phyloP scores from a whole-genome alignment of 2,113 vertebrate genomes.

The Datnioides undecimradiatus region DNA sequence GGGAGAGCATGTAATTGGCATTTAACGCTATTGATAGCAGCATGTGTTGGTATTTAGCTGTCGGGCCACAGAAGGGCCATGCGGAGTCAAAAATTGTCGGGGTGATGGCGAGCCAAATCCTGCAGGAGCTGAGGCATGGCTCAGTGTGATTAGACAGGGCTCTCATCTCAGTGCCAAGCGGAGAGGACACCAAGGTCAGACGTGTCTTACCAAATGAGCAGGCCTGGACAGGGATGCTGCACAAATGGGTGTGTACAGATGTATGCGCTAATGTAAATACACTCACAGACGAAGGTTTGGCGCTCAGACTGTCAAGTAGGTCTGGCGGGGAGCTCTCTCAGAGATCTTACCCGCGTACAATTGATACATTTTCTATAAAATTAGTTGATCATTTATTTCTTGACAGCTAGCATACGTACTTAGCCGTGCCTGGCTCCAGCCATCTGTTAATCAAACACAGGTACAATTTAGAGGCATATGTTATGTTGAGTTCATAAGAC shows the following conservation, averaged over 20 bases:
- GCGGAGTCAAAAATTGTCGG: slow-evolving; percentile 66
- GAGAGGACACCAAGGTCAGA: slow-evolving; percentile 73
- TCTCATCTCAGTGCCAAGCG: slow-evolving; percentile 67
- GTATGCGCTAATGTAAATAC: slow-evolving; percentile 20
- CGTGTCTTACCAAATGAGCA: slow-evolving; percentile 32
- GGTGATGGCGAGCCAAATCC: slow-evolving; percentile 70
- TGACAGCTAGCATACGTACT: slow-evolving; percentile 39
- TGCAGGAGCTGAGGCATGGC: slow-evolving; percentile 69
- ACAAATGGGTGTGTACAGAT: not conserved
- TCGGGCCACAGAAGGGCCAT: slow-evolving; percentile 63
- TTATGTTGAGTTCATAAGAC: slow-evolving; percentile 53
- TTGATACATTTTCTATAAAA: slow-evolving; percentile 14
- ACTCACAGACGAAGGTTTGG: not conserved
- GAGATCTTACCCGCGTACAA: not conserved
- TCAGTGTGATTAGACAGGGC: slow-evolving; percentile 71
- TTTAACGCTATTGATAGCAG: slow-evolving; percentile 75
- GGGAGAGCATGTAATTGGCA: slow-evolving; percentile 76
- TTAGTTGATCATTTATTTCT: slow-evolving; percentile 26
- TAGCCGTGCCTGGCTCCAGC: slow-evolving; percentile 11
- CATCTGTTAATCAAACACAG: slow-evolving; percentile 62
- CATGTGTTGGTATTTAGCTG: slow-evolving; percentile 78
- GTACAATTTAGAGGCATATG: slow-evolving; percentile 51
- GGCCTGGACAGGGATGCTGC: slow-evolving; percentile 10
- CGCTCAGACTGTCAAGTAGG: not conserved
- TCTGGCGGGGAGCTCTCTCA: not conserved